phyloP scores from a whole-genome alignment of 2,797 vertebrate species.

The Sebastolobus alascanus region DNA sequence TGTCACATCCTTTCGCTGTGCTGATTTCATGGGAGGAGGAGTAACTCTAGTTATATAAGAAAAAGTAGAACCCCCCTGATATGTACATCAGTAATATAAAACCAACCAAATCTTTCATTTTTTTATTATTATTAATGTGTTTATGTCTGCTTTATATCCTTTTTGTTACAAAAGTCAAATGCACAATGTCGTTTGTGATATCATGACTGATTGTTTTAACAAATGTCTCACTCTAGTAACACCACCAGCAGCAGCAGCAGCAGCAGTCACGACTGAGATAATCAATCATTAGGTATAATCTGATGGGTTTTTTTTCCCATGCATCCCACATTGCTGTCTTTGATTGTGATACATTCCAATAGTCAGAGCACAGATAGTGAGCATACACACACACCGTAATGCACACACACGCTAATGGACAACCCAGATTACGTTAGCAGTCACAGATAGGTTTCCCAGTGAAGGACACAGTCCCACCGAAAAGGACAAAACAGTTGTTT shows the following conservation, averaged over 20 bases:
- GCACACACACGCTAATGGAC: background rate
- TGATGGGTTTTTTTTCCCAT: constrained; percentile 6
- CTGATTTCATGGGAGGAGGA: background rate
- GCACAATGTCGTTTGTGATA: background rate
- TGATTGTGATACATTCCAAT: constrained; percentile 17
- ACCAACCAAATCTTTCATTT: background rate
- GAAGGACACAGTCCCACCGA: constrained; percentile 35
- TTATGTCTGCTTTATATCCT: background rate
- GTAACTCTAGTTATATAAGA: background rate
- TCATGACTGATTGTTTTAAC: background rate
- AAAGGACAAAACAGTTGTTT: constrained; percentile 39
- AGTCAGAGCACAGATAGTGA: constrained; percentile 7
- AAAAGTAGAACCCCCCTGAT: background rate
- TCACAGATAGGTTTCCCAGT: constrained; percentile 3
- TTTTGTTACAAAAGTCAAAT: background rate
- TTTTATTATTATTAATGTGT: background rate
- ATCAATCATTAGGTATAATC: constrained; percentile 35
- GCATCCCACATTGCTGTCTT: constrained; percentile 9
- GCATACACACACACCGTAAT: background rate
- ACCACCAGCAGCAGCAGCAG: background rate
- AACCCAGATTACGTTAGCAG: constrained; percentile 6
- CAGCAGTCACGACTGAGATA: constrained; percentile 3
- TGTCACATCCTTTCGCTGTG: constrained; percentile 4
- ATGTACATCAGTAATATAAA: background rate
- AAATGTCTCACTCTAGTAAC: background rate